Conservation (phyloP, 2,888 invertebrate genomes). For the Abrostola tripartita region DNA sequence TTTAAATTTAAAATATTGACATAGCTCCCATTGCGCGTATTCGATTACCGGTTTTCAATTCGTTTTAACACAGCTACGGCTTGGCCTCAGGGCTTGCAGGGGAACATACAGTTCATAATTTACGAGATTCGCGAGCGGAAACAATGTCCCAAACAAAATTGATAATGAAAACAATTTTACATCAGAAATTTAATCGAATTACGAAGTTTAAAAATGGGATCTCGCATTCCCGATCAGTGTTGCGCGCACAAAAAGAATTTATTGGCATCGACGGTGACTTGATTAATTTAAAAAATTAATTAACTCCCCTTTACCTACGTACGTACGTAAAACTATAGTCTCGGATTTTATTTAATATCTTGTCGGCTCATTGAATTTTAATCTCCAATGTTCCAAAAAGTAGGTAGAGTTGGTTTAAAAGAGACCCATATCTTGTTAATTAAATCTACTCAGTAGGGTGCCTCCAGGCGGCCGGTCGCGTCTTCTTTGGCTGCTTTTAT, state of each 20-base stretch:
- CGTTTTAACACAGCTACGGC: constrained; percentile 81
- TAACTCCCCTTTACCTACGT: constrained; percentile 53
- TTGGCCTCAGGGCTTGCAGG: constrained; percentile 79
- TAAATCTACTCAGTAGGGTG: constrained; percentile 86
- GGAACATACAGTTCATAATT: constrained; percentile 84
- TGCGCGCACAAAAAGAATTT: constrained; percentile 59
- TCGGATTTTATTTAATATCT: constrained; percentile 74
- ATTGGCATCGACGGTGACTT: constrained; percentile 52
- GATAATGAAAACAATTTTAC: constrained; percentile 84
- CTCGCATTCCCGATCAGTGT: constrained; percentile 64
- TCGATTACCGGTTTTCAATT: constrained; percentile 88
- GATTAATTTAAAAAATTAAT: constrained; percentile 63
- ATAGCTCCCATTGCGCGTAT: constrained; percentile 83
- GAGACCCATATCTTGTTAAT: constrained; percentile 88
- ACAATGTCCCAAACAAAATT: constrained; percentile 83
- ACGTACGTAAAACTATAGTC: constrained; percentile 67
- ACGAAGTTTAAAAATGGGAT: constrained; percentile 72
- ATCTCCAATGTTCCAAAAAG: constrained; percentile 84
- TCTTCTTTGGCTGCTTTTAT: constrained; percentile 75
- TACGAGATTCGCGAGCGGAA: constrained; percentile 81
- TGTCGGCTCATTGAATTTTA: constrained; percentile 83
- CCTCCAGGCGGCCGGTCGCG: constrained; percentile 75
- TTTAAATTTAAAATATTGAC: constrained; percentile 87
- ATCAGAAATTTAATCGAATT: constrained; percentile 82
- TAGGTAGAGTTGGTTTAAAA: constrained; percentile 84